A percentile compares a stretch with the other conserved stretches of the same genome.
Conservation (phyloP, 2,797 vertebrate genomes). For the Prunella strophiata region DNA sequence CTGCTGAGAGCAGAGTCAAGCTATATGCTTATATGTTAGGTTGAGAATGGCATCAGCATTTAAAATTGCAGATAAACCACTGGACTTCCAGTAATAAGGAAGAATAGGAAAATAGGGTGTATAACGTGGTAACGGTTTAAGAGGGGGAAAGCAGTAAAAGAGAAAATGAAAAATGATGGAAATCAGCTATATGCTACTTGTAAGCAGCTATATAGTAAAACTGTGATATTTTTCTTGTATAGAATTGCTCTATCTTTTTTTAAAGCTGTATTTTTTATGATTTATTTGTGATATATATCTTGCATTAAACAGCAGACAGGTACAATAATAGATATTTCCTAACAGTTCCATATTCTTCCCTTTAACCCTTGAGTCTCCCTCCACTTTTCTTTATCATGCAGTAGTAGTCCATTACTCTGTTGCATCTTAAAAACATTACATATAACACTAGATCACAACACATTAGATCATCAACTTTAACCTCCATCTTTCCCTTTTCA, state of each 20-base stretch:
- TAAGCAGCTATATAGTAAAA: constrained; percentile 41
- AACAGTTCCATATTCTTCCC: not conserved
- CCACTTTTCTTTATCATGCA: not conserved
- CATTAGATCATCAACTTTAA: not conserved
- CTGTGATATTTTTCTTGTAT: not conserved
- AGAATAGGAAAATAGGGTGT: not conserved
- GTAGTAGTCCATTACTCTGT: not conserved
- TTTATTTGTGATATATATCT: not conserved
- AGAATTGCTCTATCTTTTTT: not conserved
- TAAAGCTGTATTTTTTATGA: not conserved
- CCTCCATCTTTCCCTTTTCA: not conserved
- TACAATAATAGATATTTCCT: not conserved
- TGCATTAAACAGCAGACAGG: constrained; percentile 1
- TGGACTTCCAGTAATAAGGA: not conserved
- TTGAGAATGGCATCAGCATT: not conserved
- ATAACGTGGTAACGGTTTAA: not conserved
- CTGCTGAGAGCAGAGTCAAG: not conserved
- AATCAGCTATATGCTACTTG: constrained; percentile 61
- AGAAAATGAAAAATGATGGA: constrained; percentile 16
- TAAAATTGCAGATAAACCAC: not conserved
- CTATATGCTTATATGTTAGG: not conserved
- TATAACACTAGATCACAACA: not conserved
- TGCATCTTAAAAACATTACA: not conserved
- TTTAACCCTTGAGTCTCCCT: not conserved
- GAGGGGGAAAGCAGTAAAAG: not conserved